Base-by-base conservation (phyloP, 2,113 vertebrate genomes). In the Sebastes fasciatus region DNA sequence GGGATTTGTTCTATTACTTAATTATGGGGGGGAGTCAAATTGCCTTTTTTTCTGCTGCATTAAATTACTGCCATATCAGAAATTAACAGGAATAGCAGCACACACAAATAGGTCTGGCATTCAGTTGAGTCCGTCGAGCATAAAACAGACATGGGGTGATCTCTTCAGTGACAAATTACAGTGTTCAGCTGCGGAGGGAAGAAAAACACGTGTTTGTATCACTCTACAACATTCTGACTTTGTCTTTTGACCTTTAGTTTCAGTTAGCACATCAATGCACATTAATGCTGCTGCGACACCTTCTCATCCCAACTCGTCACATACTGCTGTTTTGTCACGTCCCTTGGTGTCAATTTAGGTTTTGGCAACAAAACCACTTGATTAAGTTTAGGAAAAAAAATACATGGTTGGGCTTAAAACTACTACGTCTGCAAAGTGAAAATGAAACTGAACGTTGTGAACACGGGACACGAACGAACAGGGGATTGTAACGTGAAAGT, bases 51-150 rank as follows among this genome's bases (percentile, higher is more conserved):
- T 7, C 49, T 34, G 26, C 62, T 76, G 49, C 79, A 77, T 89
- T 85, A 77, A 90, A 85, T 88, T 82, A 76, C 51, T 43, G 75
- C 48, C 73, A 74, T 84, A 89, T 92, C 65, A 83, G 63, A 74
- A 88, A 89, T 84, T 43, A 52, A 63, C 74, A 46, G 82, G 69
- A 81, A 86, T 57, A 82, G 70, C 58, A 70, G 70, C 72, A 82
- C 14, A 43, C 45, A 70, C 48, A 70, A 76, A 84, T 63, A 79
- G 72, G 86, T 74, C 79, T 61, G 68, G 57, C 63, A 46, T 85
- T 86, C 49, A 65, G 54, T 76, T 49, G 65, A 73, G 23, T 69
- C 49, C 40, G 49, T 82, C 46, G 82, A 63, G 51, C 73, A 63
- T 86, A 62, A 67, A 61, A 26, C 63, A 63, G 45, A 66, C 70